phyloP scores from a whole-genome alignment of 2,113 vertebrate genomes.

The Nycticryphes semicollaris region DNA sequence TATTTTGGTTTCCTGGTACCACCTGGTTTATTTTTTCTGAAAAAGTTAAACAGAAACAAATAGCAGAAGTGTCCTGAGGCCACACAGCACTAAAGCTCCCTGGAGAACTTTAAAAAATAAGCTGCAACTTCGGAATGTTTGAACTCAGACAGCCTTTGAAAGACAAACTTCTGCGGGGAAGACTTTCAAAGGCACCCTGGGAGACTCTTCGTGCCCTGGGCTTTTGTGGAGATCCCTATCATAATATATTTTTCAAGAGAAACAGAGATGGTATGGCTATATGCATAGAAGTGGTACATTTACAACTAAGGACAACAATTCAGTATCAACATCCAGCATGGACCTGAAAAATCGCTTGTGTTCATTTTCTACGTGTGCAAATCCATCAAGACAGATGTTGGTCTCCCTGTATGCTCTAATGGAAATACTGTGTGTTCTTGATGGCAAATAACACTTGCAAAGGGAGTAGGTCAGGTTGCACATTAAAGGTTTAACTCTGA shows the following conservation, averaged over 20 bases:
- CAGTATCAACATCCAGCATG: background rate
- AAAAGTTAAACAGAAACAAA: constrained; percentile 27
- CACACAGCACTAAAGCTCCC: constrained; percentile 18
- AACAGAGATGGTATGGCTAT: background rate
- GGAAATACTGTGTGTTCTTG: background rate
- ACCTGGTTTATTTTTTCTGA: background rate
- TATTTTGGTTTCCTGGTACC: background rate
- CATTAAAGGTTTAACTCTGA: background rate
- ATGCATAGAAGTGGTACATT: background rate
- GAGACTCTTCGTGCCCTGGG: background rate
- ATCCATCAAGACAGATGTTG: background rate
- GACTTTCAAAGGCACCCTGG: background rate
- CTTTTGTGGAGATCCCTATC: background rate
- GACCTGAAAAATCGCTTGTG: background rate
- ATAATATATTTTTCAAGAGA: background rate
- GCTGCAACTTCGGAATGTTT: background rate
- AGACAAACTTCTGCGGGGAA: background rate
- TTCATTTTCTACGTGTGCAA: background rate
- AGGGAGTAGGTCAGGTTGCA: background rate
- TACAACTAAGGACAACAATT: background rate
- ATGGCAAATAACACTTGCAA: background rate
- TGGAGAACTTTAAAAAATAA: background rate
- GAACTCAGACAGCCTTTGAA: background rate
- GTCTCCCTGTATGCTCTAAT: background rate
- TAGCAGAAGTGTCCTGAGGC: constrained; percentile 11